A percentile compares a stretch with the other conserved stretches of the same genome.
Conservation (phyloP, 2,113 vertebrate species). For the Scytalopus superciliaris region DNA sequence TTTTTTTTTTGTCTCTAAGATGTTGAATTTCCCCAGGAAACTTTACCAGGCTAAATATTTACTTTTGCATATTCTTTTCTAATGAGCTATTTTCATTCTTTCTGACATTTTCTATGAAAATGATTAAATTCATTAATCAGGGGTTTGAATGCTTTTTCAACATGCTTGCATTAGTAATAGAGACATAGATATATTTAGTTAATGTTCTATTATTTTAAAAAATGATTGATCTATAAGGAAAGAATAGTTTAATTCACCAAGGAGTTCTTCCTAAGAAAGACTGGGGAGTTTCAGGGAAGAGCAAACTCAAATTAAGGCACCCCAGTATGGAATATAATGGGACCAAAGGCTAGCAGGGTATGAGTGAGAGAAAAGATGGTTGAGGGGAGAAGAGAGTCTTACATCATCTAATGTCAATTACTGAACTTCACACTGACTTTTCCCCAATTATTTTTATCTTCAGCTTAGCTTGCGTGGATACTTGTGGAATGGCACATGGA, state of each 20-base stretch:
- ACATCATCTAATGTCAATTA: neutral
- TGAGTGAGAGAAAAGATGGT: neutral
- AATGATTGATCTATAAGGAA: neutral
- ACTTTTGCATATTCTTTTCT: neutral
- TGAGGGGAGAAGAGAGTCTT: neutral
- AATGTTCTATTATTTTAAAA: neutral
- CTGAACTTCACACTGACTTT: conserved; percentile 34
- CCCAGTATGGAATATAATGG: neutral
- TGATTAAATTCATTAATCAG: conserved; percentile 17
- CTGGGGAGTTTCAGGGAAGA: neutral
- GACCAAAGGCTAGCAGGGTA: neutral
- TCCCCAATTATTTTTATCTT: conserved; percentile 42
- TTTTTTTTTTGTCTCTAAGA: neutral
- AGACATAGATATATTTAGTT: neutral
- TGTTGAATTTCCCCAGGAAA: neutral
- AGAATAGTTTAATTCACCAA: neutral
- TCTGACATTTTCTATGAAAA: conserved; percentile 1
- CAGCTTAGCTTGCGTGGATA: neutral
- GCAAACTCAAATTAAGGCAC: neutral
- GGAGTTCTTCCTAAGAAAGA: neutral
- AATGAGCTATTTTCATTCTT: conserved; percentile 24
- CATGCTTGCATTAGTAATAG: neutral
- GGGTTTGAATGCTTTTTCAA: neutral
- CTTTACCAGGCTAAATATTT: conserved; percentile 32
- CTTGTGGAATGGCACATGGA: neutral